Percentiles rank a stretch among this genome's conserved stretches.
These are phyloP conservation scores for Phragmatobia fuliginosa DNA, from an alignment of 2,888 invertebrate species.

Conservation along the genomic window DNA sequence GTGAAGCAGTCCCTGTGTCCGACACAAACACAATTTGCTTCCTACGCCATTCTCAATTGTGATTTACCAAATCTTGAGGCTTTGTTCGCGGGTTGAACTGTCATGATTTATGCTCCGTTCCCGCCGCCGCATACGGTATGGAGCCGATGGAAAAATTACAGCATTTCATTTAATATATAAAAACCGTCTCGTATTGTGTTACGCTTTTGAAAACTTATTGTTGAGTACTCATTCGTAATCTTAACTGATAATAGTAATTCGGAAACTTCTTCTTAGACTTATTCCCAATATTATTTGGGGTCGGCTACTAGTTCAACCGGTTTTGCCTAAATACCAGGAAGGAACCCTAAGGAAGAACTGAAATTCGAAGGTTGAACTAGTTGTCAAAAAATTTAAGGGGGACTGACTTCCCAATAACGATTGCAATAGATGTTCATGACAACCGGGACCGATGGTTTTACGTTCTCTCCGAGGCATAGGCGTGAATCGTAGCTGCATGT, in stretches of 20 bases:
- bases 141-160: constrained; percentile 13
- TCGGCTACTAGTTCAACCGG: too few relatives aligned
- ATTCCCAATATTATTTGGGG: too few relatives aligned
- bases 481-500: too few relatives aligned
- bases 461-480: too few relatives aligned
- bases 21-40: constrained; percentile 16
- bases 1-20: constrained; percentile 6
- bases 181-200: neutral
- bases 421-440: too few relatives aligned
- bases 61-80: constrained; percentile 40
- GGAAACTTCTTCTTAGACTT: too few relatives aligned
- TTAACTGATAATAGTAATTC: neutral
- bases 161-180: constrained; percentile 1
- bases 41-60: constrained; percentile 16
- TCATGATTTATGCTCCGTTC: constrained; percentile 38
- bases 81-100: constrained; percentile 28
- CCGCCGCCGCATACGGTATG: constrained; percentile 11
- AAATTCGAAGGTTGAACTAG: too few relatives aligned
- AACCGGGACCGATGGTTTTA: too few relatives aligned
- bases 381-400: too few relatives aligned
- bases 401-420: too few relatives aligned
- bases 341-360: too few relatives aligned
- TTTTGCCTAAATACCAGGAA: too few relatives aligned
- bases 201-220: neutral
- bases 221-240: neutral